Base-by-base conservation (phyloP, 2,113 vertebrate genomes). In the Archilochus colubris region DNA sequence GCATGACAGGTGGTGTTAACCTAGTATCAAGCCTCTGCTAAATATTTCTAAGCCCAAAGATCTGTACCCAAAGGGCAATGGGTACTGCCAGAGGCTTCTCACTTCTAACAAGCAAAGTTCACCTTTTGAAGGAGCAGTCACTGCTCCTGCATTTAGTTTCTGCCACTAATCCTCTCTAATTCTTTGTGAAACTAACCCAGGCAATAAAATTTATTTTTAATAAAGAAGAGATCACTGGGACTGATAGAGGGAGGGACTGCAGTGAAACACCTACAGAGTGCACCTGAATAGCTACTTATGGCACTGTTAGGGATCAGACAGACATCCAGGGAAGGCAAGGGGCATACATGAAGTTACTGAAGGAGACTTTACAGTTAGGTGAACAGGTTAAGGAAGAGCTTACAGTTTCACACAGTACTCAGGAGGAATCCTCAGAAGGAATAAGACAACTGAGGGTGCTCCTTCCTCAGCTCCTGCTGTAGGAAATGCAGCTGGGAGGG, bases 401-500 rank as follows among this genome's bases (percentile, higher is more conserved):
- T 80, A 62, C 22, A 69, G 38, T 55, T 77, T 93, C 73, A 74
- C 30, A 31, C 4, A 50, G 51, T 27, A 43, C 14, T 77, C 31
- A 46, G 43, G n/a, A 86, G 57, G 18, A 86, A 77, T 70, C n/a
- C 22, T 86, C 40, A 40, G 40, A 40, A 40, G 40, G 11, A 40
- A 40, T 40, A 40, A 40, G 40, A 40, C 40, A 40, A 40, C 40
- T 40, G 40, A 40, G 40, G 40, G 10, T 11, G 40, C 40, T 40
- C 40, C 40, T 70, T 90, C 38, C 83, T 80, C 57, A 81, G 61
- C n/a, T 81, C 18, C 68, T 81, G 31, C 33, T 81, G 30, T 5
- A 86, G 53, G 69, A 96, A 92, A 85, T 50, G 51, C 44, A 93
- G 27, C 78, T 89, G 48, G n/a, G 44, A 94, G 75, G 76, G 27